Conservation (phyloP, 1,140 invertebrate genomes). For the Hycleus phaleratus region DNA sequence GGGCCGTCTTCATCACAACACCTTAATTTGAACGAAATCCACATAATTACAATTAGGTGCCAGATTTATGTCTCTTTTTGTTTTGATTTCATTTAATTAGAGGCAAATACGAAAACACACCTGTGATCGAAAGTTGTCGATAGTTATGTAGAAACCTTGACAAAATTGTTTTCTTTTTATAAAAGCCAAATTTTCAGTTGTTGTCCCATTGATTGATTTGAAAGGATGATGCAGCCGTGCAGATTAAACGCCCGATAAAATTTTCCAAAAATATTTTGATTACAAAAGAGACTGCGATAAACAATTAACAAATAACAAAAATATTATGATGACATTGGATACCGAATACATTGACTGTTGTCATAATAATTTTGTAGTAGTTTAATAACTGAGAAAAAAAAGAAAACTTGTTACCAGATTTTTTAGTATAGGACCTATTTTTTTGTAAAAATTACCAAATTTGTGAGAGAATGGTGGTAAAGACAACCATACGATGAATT, state of each 20-base stretch:
- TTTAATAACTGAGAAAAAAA: slow-evolving; percentile 23
- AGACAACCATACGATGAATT: too few relatives aligned
- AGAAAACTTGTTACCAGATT: slow-evolving; percentile 30
- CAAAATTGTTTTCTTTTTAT: neutral
- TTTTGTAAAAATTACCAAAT: slow-evolving; percentile 32
- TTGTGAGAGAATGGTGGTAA: too few relatives aligned
- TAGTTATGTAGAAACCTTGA: neutral
- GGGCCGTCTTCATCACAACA: slow-evolving; percentile 24
- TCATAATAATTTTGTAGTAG: slow-evolving; percentile 39
- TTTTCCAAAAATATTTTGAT: neutral
- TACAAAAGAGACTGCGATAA: slow-evolving; percentile 43
- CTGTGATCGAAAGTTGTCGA: slow-evolving; percentile 16
- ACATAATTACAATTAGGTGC: neutral
- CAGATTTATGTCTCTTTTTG: neutral
- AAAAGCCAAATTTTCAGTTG: neutral
- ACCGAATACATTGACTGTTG: slow-evolving; percentile 17
- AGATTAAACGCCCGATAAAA: slow-evolving; percentile 19
- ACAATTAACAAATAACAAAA: slow-evolving; percentile 40
- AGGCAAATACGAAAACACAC: neutral
- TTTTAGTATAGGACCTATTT: slow-evolving; percentile 38
- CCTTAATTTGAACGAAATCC: slow-evolving; percentile 1
- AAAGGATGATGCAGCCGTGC: slow-evolving; percentile 11
- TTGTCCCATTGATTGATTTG: neutral
- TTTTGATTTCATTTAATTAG: neutral
- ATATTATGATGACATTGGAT: slow-evolving; percentile 34